Base-by-base conservation (phyloP, 92 coral and sea anemone genomes). In the Siderastrea radians region DNA sequence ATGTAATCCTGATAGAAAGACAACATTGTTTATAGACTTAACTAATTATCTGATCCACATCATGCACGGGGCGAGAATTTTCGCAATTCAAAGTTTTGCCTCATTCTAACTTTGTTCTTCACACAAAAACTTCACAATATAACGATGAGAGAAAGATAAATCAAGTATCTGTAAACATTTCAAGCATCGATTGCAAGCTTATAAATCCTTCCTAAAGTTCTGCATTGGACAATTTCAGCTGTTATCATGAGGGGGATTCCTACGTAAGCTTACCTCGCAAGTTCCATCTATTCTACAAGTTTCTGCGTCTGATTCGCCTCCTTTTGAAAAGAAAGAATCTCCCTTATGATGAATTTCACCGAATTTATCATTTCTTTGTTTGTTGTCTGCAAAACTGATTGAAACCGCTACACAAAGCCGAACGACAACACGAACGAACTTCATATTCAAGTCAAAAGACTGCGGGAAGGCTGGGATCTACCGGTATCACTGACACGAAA, bases 301-400 rank as follows among this genome's bases (percentile, higher is more conserved):
- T 3, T 50, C 19, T 49, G 43, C 45, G 45, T 73, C 59, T 49
- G 87, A 74, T 49, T 59, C 74, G 44, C 64, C 73, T 9, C 8
- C 2, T 43, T 13, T 26, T 43, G 53, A 74, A 59, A 84, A 84
- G 81, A 58, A 84, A 7, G 87, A 84, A 63, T 72, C 87, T 84
- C 74, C 80, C 65, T 61, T 66, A 14, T 43, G 38, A 62, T 74
- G 62, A 61, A 3, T 47, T 12, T 62, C 54, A 14, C 11, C 46
- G 19, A 3, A 5, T 38, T 50, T 66, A 16, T 49, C 70, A 10
- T 1, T 19, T 5, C 48, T 62, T 73, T 62, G 80, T 17, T 58
- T 59, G 0, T 45, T 57, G 17, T 63, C 62, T 5, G 73, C 50
- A 5, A 50, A 74, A 84, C 72, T n/a, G 53, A 70, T 17, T 6